Percentiles rank a stretch among this genome's conserved stretches.
Evolutionary conservation across 2,113 vertebrate species (phyloP).

Genomic region (Gopherus flavomarginatus): DNA sequence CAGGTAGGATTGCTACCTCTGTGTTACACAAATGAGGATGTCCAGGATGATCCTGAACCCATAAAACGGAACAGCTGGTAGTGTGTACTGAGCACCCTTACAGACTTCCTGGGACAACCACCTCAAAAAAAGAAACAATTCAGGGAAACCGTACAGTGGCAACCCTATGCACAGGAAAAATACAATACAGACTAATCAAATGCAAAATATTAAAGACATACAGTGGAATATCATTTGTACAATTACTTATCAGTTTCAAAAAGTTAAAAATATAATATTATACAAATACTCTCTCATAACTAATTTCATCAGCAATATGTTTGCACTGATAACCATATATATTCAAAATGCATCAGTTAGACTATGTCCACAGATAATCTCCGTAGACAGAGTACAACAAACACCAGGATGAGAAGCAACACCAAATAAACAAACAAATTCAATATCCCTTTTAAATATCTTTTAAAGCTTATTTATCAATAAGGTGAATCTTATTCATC

Average conservation of each 20-base stretch:
- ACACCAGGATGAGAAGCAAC: neutral
- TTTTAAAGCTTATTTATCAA: neutral
- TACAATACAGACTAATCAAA: neutral
- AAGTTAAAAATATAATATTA: neutral
- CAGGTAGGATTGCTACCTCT: neutral
- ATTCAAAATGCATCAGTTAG: neutral
- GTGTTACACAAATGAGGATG: neutral
- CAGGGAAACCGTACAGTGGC: neutral
- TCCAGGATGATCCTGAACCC: neutral
- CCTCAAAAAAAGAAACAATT: neutral
- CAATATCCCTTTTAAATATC: neutral
- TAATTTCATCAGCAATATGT: neutral
- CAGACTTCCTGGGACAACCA: neutral
- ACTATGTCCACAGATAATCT: fast-evolving
- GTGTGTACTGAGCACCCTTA: neutral
- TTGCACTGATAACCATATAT: neutral
- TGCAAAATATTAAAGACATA: neutral
- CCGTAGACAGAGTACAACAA: neutral
- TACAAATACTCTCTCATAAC: neutral
- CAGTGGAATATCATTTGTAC: neutral
- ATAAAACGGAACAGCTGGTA: neutral
- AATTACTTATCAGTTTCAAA: neutral
- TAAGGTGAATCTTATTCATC: neutral
- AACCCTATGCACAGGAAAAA: neutral
- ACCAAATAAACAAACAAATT: neutral